phyloP scores from a whole-genome alignment of 35 echinoderm and acorn worm species.

The Apostichopus parvimensis region DNA sequence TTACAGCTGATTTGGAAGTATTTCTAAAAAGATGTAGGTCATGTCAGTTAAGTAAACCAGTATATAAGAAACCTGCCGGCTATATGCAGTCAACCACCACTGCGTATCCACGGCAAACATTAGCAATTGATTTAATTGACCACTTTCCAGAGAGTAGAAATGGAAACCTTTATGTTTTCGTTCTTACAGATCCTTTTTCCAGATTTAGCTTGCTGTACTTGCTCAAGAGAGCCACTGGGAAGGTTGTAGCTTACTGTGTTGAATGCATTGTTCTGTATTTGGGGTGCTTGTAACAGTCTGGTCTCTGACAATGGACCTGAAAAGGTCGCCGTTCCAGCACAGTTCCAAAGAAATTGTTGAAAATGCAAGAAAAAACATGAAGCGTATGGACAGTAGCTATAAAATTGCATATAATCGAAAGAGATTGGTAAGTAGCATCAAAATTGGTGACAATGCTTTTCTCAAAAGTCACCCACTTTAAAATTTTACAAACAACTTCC shows the following conservation, averaged over 20 bases:
- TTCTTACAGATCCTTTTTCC: constrained; percentile 13
- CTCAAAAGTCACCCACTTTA: background rate
- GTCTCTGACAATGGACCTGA: too few relatives aligned
- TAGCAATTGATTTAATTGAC: constrained; percentile 34
- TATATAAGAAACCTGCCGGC: constrained; percentile 23
- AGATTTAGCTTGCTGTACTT: constrained; percentile 3
- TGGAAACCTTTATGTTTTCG: constrained; percentile 24
- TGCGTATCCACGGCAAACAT: constrained; percentile 12
- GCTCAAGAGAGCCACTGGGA: too few relatives aligned
- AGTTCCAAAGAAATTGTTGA: too few relatives aligned
- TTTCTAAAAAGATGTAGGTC: constrained; percentile 18
- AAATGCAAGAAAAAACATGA: background rate
- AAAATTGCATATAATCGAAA: background rate
- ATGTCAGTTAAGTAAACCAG: constrained; percentile 29
- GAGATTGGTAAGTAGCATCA: background rate
- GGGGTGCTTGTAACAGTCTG: too few relatives aligned
- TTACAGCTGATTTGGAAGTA: background rate
- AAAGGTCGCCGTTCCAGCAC: too few relatives aligned
- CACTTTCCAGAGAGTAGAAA: constrained; percentile 37
- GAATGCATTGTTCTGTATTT: too few relatives aligned
- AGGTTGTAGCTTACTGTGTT: too few relatives aligned
- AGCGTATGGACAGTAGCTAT: background rate
- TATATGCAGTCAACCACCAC: constrained; percentile 26
- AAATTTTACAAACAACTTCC: background rate
- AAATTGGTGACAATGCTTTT: background rate